Conservation (phyloP, 1,140 invertebrate genomes). For the Drosophila mauritiana region DNA sequence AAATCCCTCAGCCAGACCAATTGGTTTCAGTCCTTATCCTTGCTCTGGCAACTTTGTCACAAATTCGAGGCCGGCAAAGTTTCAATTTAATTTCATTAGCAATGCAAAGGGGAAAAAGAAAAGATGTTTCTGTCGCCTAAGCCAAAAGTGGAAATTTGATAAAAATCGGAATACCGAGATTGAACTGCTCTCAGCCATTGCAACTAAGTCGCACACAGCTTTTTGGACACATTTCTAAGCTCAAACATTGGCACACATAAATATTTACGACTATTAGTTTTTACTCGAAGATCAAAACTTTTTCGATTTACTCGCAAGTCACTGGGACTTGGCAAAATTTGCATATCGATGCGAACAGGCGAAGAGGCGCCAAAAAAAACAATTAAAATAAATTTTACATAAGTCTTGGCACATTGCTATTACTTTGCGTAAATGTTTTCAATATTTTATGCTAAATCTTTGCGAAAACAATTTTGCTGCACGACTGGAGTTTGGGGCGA, state of each 20-base stretch:
- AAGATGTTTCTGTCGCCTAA: constrained; percentile 15
- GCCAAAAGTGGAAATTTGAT: constrained; percentile 53
- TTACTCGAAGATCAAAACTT: constrained; percentile 65
- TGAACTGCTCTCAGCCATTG: constrained; percentile 36
- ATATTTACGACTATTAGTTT: constrained; percentile 82
- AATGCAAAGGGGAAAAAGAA: constrained; percentile 47
- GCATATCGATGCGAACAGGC: constrained; percentile 66
- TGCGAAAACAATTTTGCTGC: constrained; percentile 74
- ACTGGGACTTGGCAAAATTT: constrained; percentile 47
- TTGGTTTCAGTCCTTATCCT: constrained; percentile 24
- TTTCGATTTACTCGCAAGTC: constrained; percentile 63
- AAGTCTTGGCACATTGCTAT: constrained; percentile 50
- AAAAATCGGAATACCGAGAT: constrained; percentile 48
- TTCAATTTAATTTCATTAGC: constrained; percentile 76
- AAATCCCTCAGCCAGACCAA: constrained; percentile 8
- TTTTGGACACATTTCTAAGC: constrained; percentile 58
- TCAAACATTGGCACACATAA: constrained; percentile 64
- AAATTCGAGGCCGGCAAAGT: constrained; percentile 43
- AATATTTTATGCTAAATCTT: constrained; percentile 78
- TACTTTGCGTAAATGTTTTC: constrained; percentile 64
- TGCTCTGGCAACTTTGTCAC: not conserved
- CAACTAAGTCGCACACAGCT: constrained; percentile 55
- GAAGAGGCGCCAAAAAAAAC: constrained; percentile 31
- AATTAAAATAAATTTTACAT: constrained; percentile 78
- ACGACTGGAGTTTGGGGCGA: constrained; percentile 58